phyloP scores from a whole-genome alignment of 2,113 vertebrate genomes.

The Marmota flaviventris region DNA sequence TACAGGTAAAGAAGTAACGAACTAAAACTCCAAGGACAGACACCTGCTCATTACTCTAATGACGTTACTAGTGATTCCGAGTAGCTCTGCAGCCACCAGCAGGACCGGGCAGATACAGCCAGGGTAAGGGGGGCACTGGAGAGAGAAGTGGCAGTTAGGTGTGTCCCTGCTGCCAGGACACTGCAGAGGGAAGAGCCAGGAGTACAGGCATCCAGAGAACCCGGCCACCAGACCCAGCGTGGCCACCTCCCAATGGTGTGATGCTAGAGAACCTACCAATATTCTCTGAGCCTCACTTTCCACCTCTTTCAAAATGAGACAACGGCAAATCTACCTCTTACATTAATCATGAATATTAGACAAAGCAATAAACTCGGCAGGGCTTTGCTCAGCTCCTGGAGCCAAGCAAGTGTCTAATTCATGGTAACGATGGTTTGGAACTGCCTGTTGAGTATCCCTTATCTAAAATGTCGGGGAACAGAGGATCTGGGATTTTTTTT shows the following conservation, averaged over 20 bases:
- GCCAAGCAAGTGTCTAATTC: not conserved
- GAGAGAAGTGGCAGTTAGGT: not conserved
- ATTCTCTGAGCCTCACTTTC: not conserved
- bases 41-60: constrained; percentile 75
- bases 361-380: rapidly evolving
- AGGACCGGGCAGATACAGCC: constrained; percentile 48
- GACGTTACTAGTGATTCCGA: constrained; percentile 80
- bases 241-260: not conserved
- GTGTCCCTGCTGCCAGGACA: too few species aligned
- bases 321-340: too few species aligned
- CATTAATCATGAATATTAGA: not conserved
- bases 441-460: not conserved
- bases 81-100: constrained; percentile 54
- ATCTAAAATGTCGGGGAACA: not conserved
- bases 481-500: not conserved
- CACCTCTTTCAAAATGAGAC: not conserved
- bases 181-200: rapidly evolving
- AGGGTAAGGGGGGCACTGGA: constrained; percentile 26
- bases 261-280: not conserved
- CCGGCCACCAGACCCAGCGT: rapidly evolving
- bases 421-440: rapidly evolving
- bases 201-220: not conserved
- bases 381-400: not conserved
- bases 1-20: constrained; percentile 74
- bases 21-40: constrained; percentile 39